These are phyloP conservation scores for Dryas iulia DNA, from an alignment of 1,140 invertebrate species.

Conservation along the genomic window DNA sequence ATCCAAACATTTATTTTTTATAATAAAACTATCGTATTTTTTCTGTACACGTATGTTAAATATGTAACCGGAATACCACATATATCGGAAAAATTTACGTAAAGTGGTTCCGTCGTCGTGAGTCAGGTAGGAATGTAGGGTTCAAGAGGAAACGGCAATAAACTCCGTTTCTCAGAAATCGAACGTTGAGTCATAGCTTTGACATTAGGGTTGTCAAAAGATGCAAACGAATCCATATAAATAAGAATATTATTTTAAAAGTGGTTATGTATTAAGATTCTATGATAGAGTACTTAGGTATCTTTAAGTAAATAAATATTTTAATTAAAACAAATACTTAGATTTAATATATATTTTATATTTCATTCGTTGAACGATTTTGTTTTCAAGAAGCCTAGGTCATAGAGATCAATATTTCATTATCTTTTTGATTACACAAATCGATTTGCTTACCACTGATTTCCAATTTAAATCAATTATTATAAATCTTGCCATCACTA, in stretches of 20 bases:
- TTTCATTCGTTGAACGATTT: background rate
- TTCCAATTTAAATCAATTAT: background rate
- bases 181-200: slow-evolving; percentile 42
- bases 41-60: background rate
- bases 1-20: too few species aligned
- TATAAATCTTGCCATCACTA: background rate
- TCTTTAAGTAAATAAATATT: background rate
- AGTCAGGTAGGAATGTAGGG: slow-evolving; percentile 44
- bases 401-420: slow-evolving; percentile 2
- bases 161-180: slow-evolving; percentile 59
- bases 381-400: slow-evolving; percentile 1
- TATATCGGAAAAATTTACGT: slow-evolving; percentile 34
- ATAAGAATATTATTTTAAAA: background rate
- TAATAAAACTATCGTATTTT: background rate
- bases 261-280: background rate
- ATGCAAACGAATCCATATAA: background rate
- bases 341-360: background rate
- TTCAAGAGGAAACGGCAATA: slow-evolving; percentile 55
- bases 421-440: background rate
- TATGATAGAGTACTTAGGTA: background rate
- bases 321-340: too few species aligned
- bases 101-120: slow-evolving; percentile 40
- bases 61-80: background rate
- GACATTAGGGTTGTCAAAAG: background rate
- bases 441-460: background rate